These are phyloP conservation scores for Oscheius sp. DNA, from an alignment of 2,888 invertebrate species.

Conservation along the genomic window DNA sequence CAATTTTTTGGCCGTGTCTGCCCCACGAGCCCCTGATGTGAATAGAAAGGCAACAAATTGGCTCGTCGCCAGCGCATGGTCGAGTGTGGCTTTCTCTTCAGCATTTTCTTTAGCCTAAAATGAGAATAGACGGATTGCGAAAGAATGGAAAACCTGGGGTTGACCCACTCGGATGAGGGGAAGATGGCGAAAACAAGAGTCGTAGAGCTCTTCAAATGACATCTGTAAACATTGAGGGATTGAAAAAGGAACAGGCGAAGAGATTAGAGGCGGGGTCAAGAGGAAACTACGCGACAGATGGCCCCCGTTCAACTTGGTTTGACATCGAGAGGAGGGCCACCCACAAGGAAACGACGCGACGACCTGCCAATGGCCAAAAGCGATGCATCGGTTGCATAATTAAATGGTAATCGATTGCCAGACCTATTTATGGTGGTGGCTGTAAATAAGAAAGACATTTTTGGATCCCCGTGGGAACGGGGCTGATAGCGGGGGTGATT, in stretches of 20 bases:
- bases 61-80: constrained; percentile 42
- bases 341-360: background rate
- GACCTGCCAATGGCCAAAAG: background rate
- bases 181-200: constrained; percentile 49
- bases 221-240: constrained; percentile 22
- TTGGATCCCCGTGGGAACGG: background rate
- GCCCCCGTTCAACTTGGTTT: constrained; percentile 23
- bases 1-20: constrained; percentile 39
- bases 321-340: background rate
- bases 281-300: constrained; percentile 13
- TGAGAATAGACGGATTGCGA: background rate
- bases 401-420: background rate
- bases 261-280: constrained; percentile 25
- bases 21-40: constrained; percentile 34
- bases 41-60: constrained; percentile 47
- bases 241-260: constrained; percentile 3
- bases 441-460: background rate
- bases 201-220: constrained; percentile 53
- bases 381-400: constrained; percentile 7
- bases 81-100: constrained; percentile 34
- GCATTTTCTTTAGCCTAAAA: constrained; percentile 28
- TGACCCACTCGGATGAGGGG: constrained; percentile 34
- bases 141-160: constrained; percentile 1
- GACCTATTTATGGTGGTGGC: background rate
- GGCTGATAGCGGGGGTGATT: background rate